Evolutionary conservation across 2,797 vertebrate genomes (phyloP).

Genomic region (Lepus townsendii): DNA sequence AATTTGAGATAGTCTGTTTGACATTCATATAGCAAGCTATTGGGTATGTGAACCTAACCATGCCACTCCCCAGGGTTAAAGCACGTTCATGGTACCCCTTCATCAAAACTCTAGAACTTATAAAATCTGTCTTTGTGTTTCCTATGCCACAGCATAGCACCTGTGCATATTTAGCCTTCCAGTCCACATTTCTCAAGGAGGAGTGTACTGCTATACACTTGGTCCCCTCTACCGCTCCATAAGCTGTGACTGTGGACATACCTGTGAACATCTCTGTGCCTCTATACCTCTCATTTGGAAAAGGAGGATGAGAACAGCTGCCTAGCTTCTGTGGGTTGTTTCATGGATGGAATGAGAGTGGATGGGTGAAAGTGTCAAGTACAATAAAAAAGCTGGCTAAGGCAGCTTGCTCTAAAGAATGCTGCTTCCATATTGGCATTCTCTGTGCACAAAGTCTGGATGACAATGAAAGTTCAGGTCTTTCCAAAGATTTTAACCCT

Average conservation of each 20-base stretch:
- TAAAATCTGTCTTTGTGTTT: background rate
- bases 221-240: background rate
- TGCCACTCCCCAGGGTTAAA: background rate
- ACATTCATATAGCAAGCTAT: background rate
- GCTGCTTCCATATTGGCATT: background rate
- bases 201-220: background rate
- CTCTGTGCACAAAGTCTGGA: background rate
- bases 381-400: background rate
- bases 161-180: background rate
- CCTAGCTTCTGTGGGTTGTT: background rate
- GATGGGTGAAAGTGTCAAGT: fast-evolving
- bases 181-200: background rate
- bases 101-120: background rate
- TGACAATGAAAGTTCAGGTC: background rate
- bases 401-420: fast-evolving
- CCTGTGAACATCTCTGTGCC: background rate
- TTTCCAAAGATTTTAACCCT: too few relatives aligned
- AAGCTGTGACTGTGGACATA: background rate
- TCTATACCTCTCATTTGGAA: background rate
- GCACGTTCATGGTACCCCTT: background rate
- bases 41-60: background rate
- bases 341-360: fast-evolving
- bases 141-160: background rate
- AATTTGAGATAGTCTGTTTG: background rate
- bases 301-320: background rate